phyloP scores from a whole-genome alignment of 2,797 vertebrate species.

The Philypnodon macrostomus region DNA sequence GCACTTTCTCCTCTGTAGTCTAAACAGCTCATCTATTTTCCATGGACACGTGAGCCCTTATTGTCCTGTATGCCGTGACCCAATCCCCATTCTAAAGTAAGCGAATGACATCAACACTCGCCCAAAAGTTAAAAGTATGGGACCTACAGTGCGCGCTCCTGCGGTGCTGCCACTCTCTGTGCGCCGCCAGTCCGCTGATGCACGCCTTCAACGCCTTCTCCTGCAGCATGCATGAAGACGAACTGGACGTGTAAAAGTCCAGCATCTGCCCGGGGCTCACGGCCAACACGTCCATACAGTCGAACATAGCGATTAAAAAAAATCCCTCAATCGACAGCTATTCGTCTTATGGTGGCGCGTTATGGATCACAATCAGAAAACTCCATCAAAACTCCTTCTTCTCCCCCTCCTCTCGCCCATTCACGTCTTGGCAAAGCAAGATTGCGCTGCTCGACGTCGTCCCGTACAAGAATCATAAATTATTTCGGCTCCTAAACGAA shows the following conservation, averaged over 20 bases:
- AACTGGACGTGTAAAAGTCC: conserved; percentile 96
- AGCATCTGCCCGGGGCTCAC: conserved; percentile 98
- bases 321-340: conserved; percentile 43
- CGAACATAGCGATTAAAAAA: conserved; percentile 90
- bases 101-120: background rate
- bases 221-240: conserved; percentile 96
- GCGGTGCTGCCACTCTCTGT: conserved; percentile 93
- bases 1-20: too few relatives aligned
- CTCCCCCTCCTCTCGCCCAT: conserved; percentile 9
- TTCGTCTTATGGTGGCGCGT: conserved; percentile 30
- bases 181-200: conserved; percentile 94
- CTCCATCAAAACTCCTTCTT: conserved; percentile 92
- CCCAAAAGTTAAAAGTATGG: conserved; percentile 39
- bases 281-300: conserved; percentile 98
- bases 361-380: conserved; percentile 83
- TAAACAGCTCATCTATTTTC: too few relatives aligned
- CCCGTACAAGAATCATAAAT: conserved; percentile 90
- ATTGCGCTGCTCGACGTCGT: conserved; percentile 74
- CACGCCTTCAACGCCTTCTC: conserved; percentile 97
- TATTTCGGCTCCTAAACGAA: conserved; percentile 84
- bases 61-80: too few relatives aligned
- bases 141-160: conserved; percentile 98
- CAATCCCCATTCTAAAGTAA: too few relatives aligned
- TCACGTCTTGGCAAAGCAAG: conserved; percentile 32
- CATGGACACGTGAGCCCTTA: too few relatives aligned